Conservation (phyloP, 2,797 vertebrate species). For the Syngnathus acus region DNA sequence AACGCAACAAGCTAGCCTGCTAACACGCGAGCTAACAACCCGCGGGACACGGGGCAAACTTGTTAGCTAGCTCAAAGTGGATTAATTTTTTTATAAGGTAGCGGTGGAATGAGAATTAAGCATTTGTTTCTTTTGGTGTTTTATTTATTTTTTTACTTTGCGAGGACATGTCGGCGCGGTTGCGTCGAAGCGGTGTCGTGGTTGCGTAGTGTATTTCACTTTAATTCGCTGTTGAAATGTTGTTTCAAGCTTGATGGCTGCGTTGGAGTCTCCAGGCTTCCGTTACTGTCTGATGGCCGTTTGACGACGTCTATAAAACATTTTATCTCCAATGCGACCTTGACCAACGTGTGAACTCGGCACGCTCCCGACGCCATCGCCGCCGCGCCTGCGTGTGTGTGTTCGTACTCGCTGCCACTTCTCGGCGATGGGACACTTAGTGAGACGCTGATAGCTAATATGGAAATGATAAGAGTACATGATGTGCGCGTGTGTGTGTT, state of each 20-base stretch:
- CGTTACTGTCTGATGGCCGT: constrained; percentile 18
- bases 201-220: background rate
- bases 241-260: background rate
- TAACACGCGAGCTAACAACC: background rate
- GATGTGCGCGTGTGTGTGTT: constrained; percentile 3
- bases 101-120: background rate
- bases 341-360: constrained; percentile 41
- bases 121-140: background rate
- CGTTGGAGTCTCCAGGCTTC: background rate
- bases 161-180: background rate
- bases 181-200: background rate
- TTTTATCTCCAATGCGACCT: constrained; percentile 32
- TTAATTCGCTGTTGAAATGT: constrained; percentile 1
- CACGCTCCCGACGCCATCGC: background rate
- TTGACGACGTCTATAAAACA: constrained; percentile 25
- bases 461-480: constrained; percentile 9
- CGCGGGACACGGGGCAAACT: background rate
- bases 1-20: background rate
- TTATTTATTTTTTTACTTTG: background rate
- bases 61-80: background rate
- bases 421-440: constrained; percentile 18
- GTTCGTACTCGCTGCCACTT: constrained; percentile 3
- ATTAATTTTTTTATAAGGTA: background rate
- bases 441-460: constrained; percentile 18
- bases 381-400: constrained; percentile 2